These are phyloP conservation scores for Genyomyrus donnyi DNA, from an alignment of 2,113 vertebrate species.

Conservation along the genomic window DNA sequence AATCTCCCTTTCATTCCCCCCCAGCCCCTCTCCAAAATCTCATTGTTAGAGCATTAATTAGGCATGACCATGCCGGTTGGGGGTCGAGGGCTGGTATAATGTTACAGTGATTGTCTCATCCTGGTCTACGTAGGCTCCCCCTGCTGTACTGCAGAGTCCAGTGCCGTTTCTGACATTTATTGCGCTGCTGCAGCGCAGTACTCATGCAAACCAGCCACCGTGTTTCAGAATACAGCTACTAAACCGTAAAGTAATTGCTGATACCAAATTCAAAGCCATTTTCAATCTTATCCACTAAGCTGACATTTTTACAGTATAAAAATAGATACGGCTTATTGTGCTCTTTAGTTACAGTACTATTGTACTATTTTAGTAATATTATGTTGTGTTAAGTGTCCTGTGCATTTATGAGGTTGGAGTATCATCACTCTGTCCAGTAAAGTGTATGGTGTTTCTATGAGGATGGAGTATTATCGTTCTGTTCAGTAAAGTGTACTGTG, in stretches of 20 bases:
- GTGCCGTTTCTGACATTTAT: background rate
- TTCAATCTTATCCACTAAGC: background rate
- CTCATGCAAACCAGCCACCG: background rate
- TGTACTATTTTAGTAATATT: background rate
- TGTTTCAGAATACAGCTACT: background rate
- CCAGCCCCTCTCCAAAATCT: background rate
- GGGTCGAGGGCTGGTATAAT: background rate
- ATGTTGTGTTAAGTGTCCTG: background rate
- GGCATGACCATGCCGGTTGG: background rate
- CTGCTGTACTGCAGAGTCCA: background rate
- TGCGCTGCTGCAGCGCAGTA: background rate
- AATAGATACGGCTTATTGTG: background rate
- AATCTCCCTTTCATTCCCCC: slow-evolving; percentile 12
- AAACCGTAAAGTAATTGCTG: background rate
- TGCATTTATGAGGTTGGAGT: background rate
- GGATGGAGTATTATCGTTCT: background rate
- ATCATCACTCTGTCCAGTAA: background rate
- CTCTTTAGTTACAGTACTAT: background rate
- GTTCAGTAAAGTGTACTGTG: too few species aligned
- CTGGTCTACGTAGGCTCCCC: background rate
- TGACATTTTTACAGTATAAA: background rate
- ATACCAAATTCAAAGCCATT: background rate
- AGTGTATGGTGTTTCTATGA: background rate
- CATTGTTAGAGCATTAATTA: slow-evolving; percentile 14
- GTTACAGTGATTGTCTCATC: slow-evolving; percentile 6